phyloP scores from a whole-genome alignment of 2,888 invertebrate genomes.

The Amitus sp. region DNA sequence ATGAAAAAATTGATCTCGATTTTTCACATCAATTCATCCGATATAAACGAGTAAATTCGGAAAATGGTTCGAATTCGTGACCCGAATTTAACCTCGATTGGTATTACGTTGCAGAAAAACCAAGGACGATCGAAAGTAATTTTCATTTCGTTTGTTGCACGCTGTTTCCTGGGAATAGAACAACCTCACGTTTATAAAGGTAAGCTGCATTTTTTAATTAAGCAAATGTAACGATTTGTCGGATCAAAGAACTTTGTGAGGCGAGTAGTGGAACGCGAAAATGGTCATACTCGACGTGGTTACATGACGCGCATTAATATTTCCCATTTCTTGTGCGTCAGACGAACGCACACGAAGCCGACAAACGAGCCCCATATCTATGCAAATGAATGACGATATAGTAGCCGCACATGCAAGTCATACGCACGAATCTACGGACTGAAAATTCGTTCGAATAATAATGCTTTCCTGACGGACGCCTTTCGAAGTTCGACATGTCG shows the following conservation, averaged over 20 bases:
- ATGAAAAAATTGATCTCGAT: too few species aligned
- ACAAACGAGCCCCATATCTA: constrained; percentile 5
- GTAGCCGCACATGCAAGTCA: constrained; percentile 12
- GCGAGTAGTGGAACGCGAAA: too few species aligned
- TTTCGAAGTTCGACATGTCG: constrained; percentile 4
- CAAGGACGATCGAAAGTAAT: not conserved
- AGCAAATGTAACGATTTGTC: not conserved
- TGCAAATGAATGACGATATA: constrained; percentile 15
- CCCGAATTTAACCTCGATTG: too few species aligned
- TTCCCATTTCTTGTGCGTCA: not conserved
- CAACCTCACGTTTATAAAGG: constrained; percentile 36
- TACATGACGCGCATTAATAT: too few species aligned
- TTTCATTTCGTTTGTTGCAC: not conserved
- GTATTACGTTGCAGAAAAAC: not conserved
- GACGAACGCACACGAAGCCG: not conserved
- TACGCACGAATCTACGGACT: constrained; percentile 10
- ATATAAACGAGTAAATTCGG: too few species aligned
- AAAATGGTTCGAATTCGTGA: too few species aligned
- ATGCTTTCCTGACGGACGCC: constrained; percentile 4
- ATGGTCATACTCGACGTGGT: too few species aligned
- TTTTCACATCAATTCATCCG: not conserved
- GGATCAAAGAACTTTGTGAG: too few species aligned
- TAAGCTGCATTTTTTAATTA: constrained; percentile 9
- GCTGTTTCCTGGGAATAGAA: constrained; percentile 10
- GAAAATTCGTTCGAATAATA: constrained; percentile 12